A percentile compares a stretch with the other conserved stretches of the same genome.
phyloP scores from a whole-genome alignment of 2,888 invertebrate species.

The Eupithecia dodoneata region DNA sequence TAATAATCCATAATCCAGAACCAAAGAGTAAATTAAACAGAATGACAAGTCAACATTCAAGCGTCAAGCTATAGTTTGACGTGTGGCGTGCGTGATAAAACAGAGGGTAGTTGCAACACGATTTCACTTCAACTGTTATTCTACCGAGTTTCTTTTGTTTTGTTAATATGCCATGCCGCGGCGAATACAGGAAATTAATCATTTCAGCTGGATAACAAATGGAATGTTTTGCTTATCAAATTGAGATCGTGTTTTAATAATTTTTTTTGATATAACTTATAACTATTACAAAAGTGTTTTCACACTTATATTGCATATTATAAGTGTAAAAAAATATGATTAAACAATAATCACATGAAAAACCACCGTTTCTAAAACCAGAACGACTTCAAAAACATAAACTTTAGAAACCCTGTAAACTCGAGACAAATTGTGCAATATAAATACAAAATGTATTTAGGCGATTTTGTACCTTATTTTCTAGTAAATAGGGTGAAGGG shows the following conservation, averaged over 20 bases:
- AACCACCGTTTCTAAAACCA: constrained; percentile 4
- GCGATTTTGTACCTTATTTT: constrained; percentile 38
- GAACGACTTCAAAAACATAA: constrained; percentile 38
- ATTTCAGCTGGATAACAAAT: constrained; percentile 39
- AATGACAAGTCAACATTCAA: constrained; percentile 33
- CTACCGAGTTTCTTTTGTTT: constrained; percentile 56
- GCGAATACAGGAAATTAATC: constrained; percentile 60
- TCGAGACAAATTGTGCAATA: constrained; percentile 44
- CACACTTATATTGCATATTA: not conserved
- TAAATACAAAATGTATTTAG: constrained; percentile 13
- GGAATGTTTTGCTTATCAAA: constrained; percentile 24
- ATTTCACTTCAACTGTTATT: constrained; percentile 51
- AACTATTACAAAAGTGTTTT: not conserved
- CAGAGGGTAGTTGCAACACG: constrained; percentile 51
- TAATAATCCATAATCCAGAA: too few species aligned
- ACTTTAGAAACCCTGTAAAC: constrained; percentile 42
- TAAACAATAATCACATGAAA: not conserved
- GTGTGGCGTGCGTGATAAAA: constrained; percentile 59
- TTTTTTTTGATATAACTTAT: not conserved
- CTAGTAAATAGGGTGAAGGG: constrained; percentile 34
- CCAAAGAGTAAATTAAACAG: constrained; percentile 15
- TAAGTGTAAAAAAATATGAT: not conserved
- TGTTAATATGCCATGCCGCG: constrained; percentile 52
- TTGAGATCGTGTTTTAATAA: constrained; percentile 6
- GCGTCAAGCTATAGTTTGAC: constrained; percentile 45